Conservation (phyloP, 2,113 vertebrate species). For the Tapirus terrestris region DNA sequence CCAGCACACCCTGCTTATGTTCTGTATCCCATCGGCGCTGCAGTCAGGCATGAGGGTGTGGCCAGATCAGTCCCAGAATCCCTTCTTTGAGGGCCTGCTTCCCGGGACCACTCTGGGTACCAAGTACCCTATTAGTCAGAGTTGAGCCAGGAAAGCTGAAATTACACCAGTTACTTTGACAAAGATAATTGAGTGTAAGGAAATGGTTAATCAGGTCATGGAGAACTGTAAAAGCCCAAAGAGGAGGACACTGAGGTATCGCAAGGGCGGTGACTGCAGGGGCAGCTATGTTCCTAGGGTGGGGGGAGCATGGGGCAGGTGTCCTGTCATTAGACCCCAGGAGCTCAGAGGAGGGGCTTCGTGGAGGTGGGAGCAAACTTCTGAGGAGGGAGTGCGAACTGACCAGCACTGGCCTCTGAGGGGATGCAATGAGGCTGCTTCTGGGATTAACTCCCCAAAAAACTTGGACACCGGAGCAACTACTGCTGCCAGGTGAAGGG, state of each 20-base stretch:
- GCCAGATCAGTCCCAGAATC: background rate
- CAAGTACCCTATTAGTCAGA: background rate
- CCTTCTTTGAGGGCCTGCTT: background rate
- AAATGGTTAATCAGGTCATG: background rate
- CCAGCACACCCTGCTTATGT: background rate
- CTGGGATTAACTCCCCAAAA: background rate
- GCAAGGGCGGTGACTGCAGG: background rate
- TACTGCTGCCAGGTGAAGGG: background rate
- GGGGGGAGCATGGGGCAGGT: too few relatives aligned
- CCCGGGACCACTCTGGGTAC: background rate
- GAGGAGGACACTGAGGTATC: background rate
- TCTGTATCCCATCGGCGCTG: background rate
- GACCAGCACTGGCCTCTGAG: background rate
- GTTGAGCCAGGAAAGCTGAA: background rate
- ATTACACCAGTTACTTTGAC: background rate
- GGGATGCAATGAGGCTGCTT: background rate
- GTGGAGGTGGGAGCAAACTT: background rate
- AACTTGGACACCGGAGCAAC: background rate
- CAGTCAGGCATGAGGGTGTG: background rate
- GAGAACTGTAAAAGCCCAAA: background rate
- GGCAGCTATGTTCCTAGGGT: too few relatives aligned
- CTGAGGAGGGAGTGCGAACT: background rate
- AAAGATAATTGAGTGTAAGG: background rate
- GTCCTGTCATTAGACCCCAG: background rate
- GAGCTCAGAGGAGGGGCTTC: background rate